Evolutionary conservation across 2,113 vertebrate genomes (phyloP).

Genomic region (Eidolon helvum): DNA sequence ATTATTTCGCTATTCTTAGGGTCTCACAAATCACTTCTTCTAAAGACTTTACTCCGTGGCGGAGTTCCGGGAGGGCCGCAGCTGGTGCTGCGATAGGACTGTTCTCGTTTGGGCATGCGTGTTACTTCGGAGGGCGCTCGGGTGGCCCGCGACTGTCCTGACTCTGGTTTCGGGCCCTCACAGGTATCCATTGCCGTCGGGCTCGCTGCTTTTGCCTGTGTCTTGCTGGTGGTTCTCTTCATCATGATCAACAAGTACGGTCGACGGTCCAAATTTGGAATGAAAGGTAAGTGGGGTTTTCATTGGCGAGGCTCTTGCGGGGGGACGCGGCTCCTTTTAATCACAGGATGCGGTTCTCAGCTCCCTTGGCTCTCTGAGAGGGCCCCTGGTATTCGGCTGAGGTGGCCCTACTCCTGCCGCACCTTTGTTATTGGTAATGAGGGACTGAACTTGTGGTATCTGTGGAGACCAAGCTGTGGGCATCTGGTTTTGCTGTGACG

Average conservation of each 20-base stretch:
- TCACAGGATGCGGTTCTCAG: conserved; percentile 54
- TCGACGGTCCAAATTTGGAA: conserved; percentile 96
- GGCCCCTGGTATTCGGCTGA: no score
- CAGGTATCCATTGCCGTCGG: conserved; percentile 97
- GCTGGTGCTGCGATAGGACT: fast-evolving
- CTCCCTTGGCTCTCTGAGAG: not conserved
- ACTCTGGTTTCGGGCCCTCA: conserved; percentile 27
- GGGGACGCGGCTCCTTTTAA: not conserved
- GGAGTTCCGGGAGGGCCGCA: not conserved
- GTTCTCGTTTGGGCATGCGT: fast-evolving
- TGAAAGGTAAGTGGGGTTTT: conserved; percentile 91
- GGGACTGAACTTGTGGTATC: not conserved
- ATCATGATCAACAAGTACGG: conserved; percentile 99
- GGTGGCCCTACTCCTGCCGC: not conserved
- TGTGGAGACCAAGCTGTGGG: not conserved
- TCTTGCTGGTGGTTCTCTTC: conserved; percentile 95
- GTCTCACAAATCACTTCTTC: not conserved
- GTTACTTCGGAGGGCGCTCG: fast-evolving
- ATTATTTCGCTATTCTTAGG: not conserved
- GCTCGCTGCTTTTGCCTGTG: conserved; percentile 95
- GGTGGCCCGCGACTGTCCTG: not conserved
- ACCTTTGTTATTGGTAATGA: not conserved
- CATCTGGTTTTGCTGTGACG: not conserved
- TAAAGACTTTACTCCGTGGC: not conserved
- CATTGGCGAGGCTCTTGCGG: not conserved